These are phyloP conservation scores for Ganaspis sp. DNA, from an alignment of 1,140 invertebrate genomes.

Conservation along the genomic window DNA sequence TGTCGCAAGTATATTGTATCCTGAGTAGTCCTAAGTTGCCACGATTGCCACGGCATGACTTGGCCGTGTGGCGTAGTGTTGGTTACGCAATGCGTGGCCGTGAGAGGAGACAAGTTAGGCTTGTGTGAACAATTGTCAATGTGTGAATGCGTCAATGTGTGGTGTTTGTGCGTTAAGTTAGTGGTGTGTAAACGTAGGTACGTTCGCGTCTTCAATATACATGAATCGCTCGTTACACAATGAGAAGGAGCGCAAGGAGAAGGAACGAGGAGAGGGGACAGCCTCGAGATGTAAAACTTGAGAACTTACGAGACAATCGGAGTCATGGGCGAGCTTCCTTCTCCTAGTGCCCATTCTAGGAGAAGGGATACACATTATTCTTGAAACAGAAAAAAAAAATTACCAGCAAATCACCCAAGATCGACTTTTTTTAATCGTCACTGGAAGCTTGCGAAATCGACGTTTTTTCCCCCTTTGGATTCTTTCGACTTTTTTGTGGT, in stretches of 20 bases:
- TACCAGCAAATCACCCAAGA: background rate
- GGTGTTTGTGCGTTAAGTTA: slow-evolving; percentile 40
- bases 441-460: no score
- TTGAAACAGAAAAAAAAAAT: background rate
- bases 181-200: slow-evolving; percentile 43
- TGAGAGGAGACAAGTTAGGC: slow-evolving; percentile 68
- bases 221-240: slow-evolving; percentile 21
- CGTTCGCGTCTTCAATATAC: slow-evolving; percentile 31
- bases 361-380: background rate
- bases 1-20: background rate
- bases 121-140: slow-evolving; percentile 43
- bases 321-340: slow-evolving; percentile 15
- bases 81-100: slow-evolving; percentile 75
- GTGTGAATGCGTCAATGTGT: slow-evolving; percentile 14
- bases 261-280: slow-evolving; percentile 17
- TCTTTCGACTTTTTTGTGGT: no score
- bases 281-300: slow-evolving; percentile 28
- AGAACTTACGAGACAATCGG: slow-evolving; percentile 30
- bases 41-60: slow-evolving; percentile 50
- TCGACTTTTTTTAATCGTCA: background rate
- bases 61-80: slow-evolving; percentile 55
- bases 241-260: slow-evolving; percentile 19
- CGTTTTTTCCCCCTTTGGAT: no score
- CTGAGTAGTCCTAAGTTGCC: slow-evolving; percentile 30
- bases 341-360: background rate